Evolutionary conservation across 2,797 vertebrate genomes (phyloP).

Genomic region (Anableps anableps): DNA sequence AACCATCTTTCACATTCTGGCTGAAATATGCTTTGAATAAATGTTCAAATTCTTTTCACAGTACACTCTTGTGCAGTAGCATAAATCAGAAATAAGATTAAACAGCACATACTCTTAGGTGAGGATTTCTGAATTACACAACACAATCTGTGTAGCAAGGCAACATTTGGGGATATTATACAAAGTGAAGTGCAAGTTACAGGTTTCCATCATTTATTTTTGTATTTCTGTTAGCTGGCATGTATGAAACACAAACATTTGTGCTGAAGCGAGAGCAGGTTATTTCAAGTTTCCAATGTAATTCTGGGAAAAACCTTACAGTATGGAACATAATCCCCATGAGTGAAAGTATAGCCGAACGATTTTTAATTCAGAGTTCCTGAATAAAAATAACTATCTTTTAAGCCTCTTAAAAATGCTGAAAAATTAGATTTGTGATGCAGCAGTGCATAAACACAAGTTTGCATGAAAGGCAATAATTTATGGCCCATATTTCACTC

Average conservation of each 20-base stretch:
- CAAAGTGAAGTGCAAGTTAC: conserved; percentile 53
- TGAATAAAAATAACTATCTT: conserved; percentile 82
- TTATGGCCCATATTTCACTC: conserved; percentile 83
- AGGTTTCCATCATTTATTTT: conserved; percentile 48
- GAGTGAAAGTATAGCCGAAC: conserved; percentile 76
- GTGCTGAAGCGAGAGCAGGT: conserved; percentile 50
- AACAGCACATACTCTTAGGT: conserved; percentile 49
- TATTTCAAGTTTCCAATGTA: conserved; percentile 71
- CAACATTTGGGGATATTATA: conserved; percentile 61
- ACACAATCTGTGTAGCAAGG: conserved; percentile 40
- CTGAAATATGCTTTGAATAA: conserved; percentile 73
- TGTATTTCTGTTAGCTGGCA: conserved; percentile 40
- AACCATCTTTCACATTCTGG: conserved; percentile 71
- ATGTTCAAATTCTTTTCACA: conserved; percentile 57
- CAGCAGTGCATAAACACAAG: conserved; percentile 80
- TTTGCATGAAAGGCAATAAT: conserved; percentile 86
- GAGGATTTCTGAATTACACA: conserved; percentile 58
- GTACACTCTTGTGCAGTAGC: conserved; percentile 9
- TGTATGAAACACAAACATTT: conserved; percentile 44
- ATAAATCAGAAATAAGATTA: conserved; percentile 61
- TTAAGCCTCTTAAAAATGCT: conserved; percentile 86
- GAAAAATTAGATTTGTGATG: conserved; percentile 83
- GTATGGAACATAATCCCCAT: conserved; percentile 76
- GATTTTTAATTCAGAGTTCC: conserved; percentile 80
- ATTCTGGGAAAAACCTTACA: conserved; percentile 71